These are phyloP conservation scores for Mayetiola destructor DNA, from an alignment of 2,888 invertebrate species.

Conservation along the genomic window DNA sequence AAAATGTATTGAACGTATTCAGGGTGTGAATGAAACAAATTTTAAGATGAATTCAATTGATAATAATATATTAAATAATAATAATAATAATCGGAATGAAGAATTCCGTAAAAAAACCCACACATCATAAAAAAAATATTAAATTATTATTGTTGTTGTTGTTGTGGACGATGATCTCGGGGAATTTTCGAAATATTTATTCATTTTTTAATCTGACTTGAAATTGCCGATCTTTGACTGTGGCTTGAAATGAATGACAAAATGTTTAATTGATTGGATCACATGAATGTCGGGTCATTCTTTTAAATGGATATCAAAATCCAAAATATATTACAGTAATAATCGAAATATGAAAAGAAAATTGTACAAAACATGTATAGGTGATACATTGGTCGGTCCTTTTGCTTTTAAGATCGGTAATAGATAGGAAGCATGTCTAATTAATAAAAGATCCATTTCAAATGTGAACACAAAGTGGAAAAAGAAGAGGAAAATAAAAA, in stretches of 20 bases:
- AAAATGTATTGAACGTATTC: background rate
- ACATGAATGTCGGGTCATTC: background rate
- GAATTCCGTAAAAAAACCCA: background rate
- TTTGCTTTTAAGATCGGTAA: background rate
- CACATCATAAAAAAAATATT: slow-evolving; percentile 12
- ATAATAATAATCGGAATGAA: too few species aligned
- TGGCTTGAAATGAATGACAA: slow-evolving; percentile 4
- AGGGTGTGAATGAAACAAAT: slow-evolving; percentile 13
- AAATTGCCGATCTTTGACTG: background rate
- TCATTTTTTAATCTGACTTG: background rate
- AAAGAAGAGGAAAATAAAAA: background rate
- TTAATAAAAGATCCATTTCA: background rate
- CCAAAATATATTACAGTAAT: background rate
- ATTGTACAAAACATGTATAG: too few species aligned
- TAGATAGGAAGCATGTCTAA: slow-evolving; percentile 8
- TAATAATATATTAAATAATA: too few species aligned
- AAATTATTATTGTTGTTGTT: background rate
- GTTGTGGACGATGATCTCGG: background rate
- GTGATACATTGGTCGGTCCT: slow-evolving; percentile 5
- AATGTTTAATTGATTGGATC: slow-evolving; percentile 10
- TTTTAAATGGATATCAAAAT: background rate
- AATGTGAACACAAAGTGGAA: background rate
- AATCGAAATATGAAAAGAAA: background rate
- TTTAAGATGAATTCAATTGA: slow-evolving; percentile 8
- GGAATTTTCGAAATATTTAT: too few species aligned